These are phyloP conservation scores for Patella caerulea DNA, from an alignment of 2,888 invertebrate genomes.

Conservation along the genomic window DNA sequence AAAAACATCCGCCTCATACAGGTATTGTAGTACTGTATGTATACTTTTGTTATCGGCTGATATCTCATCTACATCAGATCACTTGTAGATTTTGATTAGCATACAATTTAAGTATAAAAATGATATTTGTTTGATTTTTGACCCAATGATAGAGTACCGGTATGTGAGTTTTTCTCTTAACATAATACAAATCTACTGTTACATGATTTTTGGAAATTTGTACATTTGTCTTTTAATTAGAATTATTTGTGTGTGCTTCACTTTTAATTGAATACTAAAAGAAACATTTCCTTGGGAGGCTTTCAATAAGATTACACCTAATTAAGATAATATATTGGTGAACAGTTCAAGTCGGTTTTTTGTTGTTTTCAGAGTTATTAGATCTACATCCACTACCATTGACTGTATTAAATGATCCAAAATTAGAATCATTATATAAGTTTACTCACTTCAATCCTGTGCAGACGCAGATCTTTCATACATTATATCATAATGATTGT, in stretches of 20 bases:
- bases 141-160: too few relatives aligned
- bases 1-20: constrained; percentile 92
- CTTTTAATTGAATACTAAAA: not conserved
- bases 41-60: not conserved
- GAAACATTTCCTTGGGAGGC: too few relatives aligned
- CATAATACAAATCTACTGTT: not conserved
- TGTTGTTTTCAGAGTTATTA: constrained; percentile 79
- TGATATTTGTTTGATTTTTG: too few relatives aligned
- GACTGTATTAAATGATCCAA: constrained; percentile 82
- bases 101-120: too few relatives aligned
- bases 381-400: constrained; percentile 92
- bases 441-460: constrained; percentile 98
- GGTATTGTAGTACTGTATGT: constrained; percentile 72
- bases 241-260: too few relatives aligned
- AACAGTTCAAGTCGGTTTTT: constrained; percentile 1
- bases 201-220: too few relatives aligned
- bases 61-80: not conserved
- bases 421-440: constrained; percentile 85
- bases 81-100: too few relatives aligned
- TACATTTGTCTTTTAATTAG: too few relatives aligned
- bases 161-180: not conserved
- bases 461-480: constrained; percentile 97
- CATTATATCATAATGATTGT: constrained; percentile 92
- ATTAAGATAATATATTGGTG: not conserved
- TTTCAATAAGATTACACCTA: not conserved